These are phyloP conservation scores for Tethya wilhelma DNA, from an alignment of 37 sponge, comb jelly and placozoan genomes.

Conservation along the genomic window DNA sequence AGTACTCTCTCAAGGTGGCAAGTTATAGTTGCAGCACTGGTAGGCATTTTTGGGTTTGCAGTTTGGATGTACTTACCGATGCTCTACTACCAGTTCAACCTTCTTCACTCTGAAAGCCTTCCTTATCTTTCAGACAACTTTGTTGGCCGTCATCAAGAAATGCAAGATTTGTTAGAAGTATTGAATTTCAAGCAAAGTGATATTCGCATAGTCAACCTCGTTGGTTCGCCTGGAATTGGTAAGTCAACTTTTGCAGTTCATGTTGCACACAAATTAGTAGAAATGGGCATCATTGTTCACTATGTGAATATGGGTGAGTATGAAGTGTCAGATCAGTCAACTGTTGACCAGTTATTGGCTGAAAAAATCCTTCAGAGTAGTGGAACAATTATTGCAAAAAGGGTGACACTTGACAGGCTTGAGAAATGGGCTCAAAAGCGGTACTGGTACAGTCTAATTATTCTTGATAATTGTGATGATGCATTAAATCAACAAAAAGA, in stretches of 20 bases:
- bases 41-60: too few species aligned
- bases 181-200: not conserved
- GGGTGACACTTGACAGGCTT: not conserved
- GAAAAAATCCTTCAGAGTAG: slow-evolving; percentile 18
- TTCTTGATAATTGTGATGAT: slow-evolving; percentile 34
- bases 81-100: too few species aligned
- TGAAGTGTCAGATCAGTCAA: not conserved
- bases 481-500: not conserved
- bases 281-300: not conserved
- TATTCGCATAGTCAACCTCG: slow-evolving; percentile 11
- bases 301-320: slow-evolving; percentile 25
- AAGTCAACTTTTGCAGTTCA: slow-evolving; percentile 29
- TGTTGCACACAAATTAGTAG: slow-evolving; percentile 4
- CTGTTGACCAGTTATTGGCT: not conserved
- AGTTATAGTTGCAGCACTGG: too few species aligned
- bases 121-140: slow-evolving; percentile 15
- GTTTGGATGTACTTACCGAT: too few species aligned
- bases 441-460: not conserved
- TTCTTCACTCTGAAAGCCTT: slow-evolving; percentile 12
- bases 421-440: not conserved
- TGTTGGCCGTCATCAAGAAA: slow-evolving; percentile 16
- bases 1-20: too few species aligned
- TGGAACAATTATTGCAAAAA: not conserved
- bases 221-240: slow-evolving; percentile 41
- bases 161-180: not conserved